phyloP scores from a whole-genome alignment of 2,797 vertebrate genomes.

The Eulemur coronatus region DNA sequence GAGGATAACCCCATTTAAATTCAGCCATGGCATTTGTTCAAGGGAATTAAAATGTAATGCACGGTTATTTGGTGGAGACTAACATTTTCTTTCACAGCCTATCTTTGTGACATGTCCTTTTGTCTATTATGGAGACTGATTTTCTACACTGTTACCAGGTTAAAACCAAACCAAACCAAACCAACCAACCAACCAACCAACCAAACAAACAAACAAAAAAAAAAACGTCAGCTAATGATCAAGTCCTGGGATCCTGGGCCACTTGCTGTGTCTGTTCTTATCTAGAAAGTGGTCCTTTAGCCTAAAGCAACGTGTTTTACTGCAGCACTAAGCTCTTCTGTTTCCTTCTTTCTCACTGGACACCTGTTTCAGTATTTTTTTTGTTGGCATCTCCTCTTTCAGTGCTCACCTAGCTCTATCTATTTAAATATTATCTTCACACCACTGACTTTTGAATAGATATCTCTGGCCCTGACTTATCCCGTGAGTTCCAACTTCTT shows the following conservation, averaged over 20 bases:
- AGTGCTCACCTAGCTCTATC: too few species aligned
- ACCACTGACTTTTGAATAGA: background rate
- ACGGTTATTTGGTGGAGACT: background rate
- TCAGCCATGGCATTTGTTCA: background rate
- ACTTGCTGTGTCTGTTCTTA: background rate
- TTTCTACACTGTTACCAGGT: background rate
- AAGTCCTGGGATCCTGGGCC: background rate
- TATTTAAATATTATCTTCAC: background rate
- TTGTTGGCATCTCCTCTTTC: background rate
- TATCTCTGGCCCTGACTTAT: background rate
- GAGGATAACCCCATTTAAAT: background rate
- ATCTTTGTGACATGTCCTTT: background rate
- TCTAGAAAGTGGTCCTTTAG: background rate
- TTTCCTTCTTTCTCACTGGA: background rate
- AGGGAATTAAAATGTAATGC: background rate
- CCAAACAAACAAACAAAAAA: background rate
- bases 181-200: too few species aligned
- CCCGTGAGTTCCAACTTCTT: background rate
- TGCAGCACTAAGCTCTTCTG: background rate
- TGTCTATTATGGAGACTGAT: background rate
- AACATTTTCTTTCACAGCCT: background rate
- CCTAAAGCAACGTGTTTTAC: background rate
- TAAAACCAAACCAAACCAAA: background rate
- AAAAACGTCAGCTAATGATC: background rate
- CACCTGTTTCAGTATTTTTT: too few species aligned